Evolutionary conservation across 2,888 invertebrate genomes (phyloP).

Genomic region (Amiota communis): DNA sequence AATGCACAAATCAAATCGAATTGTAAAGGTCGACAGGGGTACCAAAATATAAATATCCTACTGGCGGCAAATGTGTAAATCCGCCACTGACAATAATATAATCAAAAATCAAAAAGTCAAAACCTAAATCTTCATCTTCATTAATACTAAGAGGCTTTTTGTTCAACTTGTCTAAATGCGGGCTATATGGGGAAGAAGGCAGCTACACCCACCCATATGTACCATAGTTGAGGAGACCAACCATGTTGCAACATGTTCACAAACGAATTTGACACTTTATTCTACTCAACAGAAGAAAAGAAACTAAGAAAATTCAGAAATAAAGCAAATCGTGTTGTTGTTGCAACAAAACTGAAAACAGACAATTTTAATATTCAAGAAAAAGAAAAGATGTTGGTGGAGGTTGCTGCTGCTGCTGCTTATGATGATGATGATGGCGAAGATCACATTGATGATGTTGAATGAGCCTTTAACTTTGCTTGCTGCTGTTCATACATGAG

Average conservation of each 20-base stretch:
- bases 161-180: conserved; percentile 10
- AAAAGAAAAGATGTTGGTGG: not conserved
- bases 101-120: conserved; percentile 4
- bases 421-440: not conserved
- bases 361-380: conserved; percentile 21
- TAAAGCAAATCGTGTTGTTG: conserved; percentile 1
- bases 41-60: no score
- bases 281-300: conserved; percentile 12
- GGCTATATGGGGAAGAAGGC: not conserved
- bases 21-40: no score
- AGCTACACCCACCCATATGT: not conserved
- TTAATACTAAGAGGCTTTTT: conserved; percentile 20
- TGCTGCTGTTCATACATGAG: no score
- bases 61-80: no score
- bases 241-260: conserved; percentile 39
- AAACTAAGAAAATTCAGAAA: conserved; percentile 22
- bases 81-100: no score
- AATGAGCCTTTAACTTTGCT: not conserved
- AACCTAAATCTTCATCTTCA: conserved; percentile 22
- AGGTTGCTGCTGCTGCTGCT: not conserved
- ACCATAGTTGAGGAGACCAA: not conserved
- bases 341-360: conserved; percentile 17
- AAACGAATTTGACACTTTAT: conserved; percentile 30
- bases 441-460: not conserved
- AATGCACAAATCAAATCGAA: no score